Percentiles rank a stretch among this genome's conserved stretches.
Evolutionary conservation across 2,113 vertebrate genomes (phyloP).

Genomic region (Carassius auratus): DNA sequence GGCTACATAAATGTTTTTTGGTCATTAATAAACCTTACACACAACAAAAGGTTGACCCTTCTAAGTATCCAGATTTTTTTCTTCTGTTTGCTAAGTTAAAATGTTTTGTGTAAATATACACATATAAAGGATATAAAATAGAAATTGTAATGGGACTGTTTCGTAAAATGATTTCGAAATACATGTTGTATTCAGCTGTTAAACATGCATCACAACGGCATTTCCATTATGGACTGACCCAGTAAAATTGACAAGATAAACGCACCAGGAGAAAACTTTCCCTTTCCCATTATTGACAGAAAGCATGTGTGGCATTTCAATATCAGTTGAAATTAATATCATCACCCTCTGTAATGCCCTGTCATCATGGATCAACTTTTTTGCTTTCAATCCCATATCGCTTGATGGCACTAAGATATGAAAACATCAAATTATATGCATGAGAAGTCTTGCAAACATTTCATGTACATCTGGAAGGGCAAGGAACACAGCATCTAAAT

Average conservation of each 20-base stretch:
- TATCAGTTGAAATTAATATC: background rate
- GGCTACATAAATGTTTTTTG: constrained; percentile 80
- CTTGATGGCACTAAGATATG: background rate
- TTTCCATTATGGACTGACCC: constrained; percentile 2
- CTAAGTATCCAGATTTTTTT: constrained; percentile 59
- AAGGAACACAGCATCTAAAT: background rate
- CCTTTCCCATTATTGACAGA: background rate
- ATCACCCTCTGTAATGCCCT: background rate
- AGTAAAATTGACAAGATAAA: constrained; percentile 18
- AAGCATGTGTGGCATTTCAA: background rate
- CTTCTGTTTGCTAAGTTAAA: constrained; percentile 29
- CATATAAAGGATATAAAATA: constrained; percentile 57
- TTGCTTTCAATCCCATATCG: background rate
- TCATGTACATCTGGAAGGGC: background rate
- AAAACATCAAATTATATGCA: constrained; percentile 5
- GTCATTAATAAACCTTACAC: constrained; percentile 74
- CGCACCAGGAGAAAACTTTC: background rate
- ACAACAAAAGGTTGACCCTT: constrained; percentile 61
- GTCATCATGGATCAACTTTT: background rate
- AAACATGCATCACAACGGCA: constrained; percentile 61
- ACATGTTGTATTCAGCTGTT: constrained; percentile 51
- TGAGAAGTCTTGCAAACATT: background rate
- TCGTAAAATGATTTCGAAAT: constrained; percentile 42
- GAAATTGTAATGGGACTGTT: constrained; percentile 51
- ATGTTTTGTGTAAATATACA: constrained; percentile 63